Conservation (phyloP, 2,888 invertebrate species). For the Cancer borealis region DNA sequence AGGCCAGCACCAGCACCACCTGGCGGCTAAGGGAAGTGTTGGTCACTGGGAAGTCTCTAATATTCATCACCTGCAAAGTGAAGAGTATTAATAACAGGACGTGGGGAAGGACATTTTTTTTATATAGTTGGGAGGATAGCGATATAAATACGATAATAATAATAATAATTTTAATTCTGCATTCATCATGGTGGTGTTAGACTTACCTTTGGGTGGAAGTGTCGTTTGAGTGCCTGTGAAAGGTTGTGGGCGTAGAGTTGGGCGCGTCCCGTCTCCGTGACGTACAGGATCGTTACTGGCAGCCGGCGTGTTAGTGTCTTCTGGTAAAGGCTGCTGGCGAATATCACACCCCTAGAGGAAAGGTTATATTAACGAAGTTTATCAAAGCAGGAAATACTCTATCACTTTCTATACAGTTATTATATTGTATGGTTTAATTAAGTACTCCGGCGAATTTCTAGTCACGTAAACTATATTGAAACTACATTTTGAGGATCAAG, state of each 20-base stretch:
- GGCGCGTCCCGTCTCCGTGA: constrained; percentile 97
- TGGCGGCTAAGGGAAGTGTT: constrained; percentile 90
- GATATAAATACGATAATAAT: not conserved
- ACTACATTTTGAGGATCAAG: too few species aligned
- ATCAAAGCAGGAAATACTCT: too few species aligned
- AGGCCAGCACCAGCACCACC: constrained; percentile 93
- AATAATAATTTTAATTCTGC: too few species aligned
- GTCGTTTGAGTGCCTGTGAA: constrained; percentile 94
- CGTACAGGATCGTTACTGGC: constrained; percentile 95
- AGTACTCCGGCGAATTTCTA: too few species aligned
- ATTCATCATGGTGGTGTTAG: too few species aligned
- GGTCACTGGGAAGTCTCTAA: not conserved
- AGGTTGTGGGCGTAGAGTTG: constrained; percentile 95
- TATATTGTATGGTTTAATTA: too few species aligned
- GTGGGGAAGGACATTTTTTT: too few species aligned
- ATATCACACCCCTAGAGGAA: constrained; percentile 90
- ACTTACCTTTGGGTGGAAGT: constrained; percentile 94
- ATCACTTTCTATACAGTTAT: too few species aligned
- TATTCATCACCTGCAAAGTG: constrained; percentile 83
- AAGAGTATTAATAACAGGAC: constrained; percentile 56
- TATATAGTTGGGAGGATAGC: too few species aligned
- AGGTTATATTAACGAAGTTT: not conserved
- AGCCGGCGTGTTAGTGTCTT: constrained; percentile 95
- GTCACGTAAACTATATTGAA: too few species aligned
- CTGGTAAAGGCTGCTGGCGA: constrained; percentile 96